These are phyloP conservation scores for Melanogrammus aeglefinus DNA, from an alignment of 2,797 vertebrate genomes.

Conservation along the genomic window DNA sequence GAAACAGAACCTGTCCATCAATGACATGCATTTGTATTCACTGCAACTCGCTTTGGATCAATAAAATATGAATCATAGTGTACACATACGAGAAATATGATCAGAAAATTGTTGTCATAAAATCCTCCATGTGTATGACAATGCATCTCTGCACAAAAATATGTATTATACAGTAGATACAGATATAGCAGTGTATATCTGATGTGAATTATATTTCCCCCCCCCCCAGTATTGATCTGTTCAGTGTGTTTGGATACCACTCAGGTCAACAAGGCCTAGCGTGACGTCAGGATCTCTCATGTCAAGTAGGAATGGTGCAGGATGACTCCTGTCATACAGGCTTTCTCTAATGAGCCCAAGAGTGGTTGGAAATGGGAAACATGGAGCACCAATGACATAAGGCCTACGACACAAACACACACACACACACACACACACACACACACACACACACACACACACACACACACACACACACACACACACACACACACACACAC, in stretches of 20 bases:
- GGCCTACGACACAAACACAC: neutral
- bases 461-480: neutral
- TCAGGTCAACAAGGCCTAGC: neutral
- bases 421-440: neutral
- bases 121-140: neutral
- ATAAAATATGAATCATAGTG: too few species aligned
- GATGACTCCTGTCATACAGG: slow-evolving; percentile 15
- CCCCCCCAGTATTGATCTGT: neutral
- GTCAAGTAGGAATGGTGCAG: neutral
- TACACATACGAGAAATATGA: too few species aligned
- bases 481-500: neutral
- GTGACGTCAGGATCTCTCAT: neutral
- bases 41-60: too few species aligned
- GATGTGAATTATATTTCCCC: neutral
- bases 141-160: neutral
- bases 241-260: neutral
- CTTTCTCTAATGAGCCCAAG: slow-evolving; percentile 13
- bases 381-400: neutral
- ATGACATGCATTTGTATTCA: too few species aligned
- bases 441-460: neutral
- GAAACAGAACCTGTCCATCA: too few species aligned
- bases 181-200: neutral
- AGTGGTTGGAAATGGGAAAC: slow-evolving; percentile 14
- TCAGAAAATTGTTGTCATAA: too few species aligned
- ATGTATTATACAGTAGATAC: neutral